Evolutionary conservation across 2,888 invertebrate species (phyloP), one percentile per base, ranked within the genome.

Genomic region (Margaritifera margaritifera): DNA sequence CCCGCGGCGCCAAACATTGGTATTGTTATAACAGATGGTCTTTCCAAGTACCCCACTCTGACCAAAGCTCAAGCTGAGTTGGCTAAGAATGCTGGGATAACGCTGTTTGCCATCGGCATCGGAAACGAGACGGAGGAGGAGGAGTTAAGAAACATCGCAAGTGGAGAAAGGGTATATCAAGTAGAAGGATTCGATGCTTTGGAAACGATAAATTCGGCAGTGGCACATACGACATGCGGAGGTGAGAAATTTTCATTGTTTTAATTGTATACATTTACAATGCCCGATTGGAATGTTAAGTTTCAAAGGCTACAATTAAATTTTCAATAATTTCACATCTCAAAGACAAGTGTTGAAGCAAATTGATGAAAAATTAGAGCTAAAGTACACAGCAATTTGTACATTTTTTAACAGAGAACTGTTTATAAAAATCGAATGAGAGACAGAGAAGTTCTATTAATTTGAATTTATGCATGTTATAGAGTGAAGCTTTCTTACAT

Each of bases 31-130:
- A 77, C 77, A 2, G 77, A 77, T 54, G 77, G 77, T n/a, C 59
- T 72, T 20, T 77, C 77, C 20, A 74, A 74, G 56, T 77, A 58
- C 50, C 77, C 77, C 15, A 20, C 56, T 4, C 50, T 77, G 3
- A 77, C 77, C 3, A 61, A 62, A 22, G 55, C 57, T 19, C 72
- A 77, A 31, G 77, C 77, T 4, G 50, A 72, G 24, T 52, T 72
- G 20, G 74, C 77, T 1, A 77, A 71, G 62, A 51, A 61, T 2
- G 77, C 72, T 18, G 74, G 72, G 4, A 72, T 77, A 25, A 72
- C 74, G 1, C 68, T 77, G 65, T 77, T 77, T 54, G 72, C 77
- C n/a, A 74, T 77, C 22, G 77, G 77, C 64, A 77, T 77, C 24
- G 77, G 77, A 6, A 77, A 77, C 56, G 66, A 68, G 22, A 74